Conservation (phyloP, 2,797 vertebrate genomes). For the Sarcoramphus papa region DNA sequence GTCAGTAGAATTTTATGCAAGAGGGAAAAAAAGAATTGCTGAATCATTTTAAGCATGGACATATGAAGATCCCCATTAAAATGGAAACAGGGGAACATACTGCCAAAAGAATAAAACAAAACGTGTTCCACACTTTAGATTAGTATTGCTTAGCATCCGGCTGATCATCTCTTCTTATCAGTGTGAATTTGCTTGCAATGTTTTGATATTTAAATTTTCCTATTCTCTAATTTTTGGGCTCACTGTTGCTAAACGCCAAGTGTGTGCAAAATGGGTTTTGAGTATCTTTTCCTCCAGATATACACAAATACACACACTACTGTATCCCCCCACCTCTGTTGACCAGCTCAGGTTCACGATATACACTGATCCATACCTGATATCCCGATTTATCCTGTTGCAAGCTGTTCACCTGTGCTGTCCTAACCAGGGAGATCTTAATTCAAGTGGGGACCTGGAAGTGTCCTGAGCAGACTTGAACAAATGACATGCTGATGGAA, state of each 20-base stretch:
- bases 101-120: neutral
- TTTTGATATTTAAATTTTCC: neutral
- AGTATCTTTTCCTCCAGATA: neutral
- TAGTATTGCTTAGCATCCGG: neutral
- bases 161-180: neutral
- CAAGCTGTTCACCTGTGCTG: neutral
- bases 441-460: neutral
- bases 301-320: accelerated
- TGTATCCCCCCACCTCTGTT: neutral
- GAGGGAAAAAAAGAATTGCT: neutral
- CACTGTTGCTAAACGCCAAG: neutral
- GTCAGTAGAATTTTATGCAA: neutral
- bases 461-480: neutral
- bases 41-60: neutral
- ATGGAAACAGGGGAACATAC: neutral
- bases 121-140: neutral
- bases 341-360: neutral
- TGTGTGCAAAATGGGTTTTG: neutral
- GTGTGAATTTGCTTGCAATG: neutral
- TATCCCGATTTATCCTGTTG: neutral
- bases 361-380: neutral
- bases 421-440: neutral
- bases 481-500: neutral
- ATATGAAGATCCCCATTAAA: neutral
- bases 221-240: neutral